These are phyloP conservation scores for Martes flavigula DNA, from an alignment of 2,797 vertebrate genomes.

Conservation along the genomic window DNA sequence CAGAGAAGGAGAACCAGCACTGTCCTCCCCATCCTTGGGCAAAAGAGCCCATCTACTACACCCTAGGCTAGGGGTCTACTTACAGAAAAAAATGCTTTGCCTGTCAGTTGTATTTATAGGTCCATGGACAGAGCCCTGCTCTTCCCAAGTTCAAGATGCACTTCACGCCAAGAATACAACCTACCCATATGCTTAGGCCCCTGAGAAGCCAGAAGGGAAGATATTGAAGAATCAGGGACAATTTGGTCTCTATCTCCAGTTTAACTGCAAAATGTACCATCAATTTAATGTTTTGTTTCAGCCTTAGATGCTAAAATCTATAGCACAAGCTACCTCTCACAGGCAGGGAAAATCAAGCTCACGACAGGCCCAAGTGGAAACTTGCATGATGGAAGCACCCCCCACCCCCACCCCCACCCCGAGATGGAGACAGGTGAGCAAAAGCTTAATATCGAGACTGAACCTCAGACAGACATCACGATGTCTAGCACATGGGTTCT, in stretches of 20 bases:
- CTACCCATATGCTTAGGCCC: background rate
- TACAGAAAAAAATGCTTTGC: background rate
- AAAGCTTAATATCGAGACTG: background rate
- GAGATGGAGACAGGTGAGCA: background rate
- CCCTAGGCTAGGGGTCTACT: background rate
- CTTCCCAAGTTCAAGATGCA: background rate
- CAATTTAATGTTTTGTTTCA: background rate
- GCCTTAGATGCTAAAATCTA: background rate
- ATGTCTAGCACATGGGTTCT: background rate
- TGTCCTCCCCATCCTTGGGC: background rate
- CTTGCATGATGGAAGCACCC: background rate
- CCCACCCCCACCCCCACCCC: accelerated
- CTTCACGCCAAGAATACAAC: background rate
- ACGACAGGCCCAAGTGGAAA: background rate
- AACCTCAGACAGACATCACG: background rate
- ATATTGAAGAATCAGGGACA: background rate
- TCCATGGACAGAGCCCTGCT: background rate
- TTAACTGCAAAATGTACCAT: background rate
- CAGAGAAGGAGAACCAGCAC: background rate
- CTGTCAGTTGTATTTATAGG: background rate
- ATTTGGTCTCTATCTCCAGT: background rate
- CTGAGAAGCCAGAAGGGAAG: background rate
- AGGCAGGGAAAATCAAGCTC: background rate
- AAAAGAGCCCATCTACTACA: background rate
- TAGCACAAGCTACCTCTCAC: background rate